Base-by-base conservation (phyloP, 2,797 vertebrate species). In the Notolabrus celidotus region DNA sequence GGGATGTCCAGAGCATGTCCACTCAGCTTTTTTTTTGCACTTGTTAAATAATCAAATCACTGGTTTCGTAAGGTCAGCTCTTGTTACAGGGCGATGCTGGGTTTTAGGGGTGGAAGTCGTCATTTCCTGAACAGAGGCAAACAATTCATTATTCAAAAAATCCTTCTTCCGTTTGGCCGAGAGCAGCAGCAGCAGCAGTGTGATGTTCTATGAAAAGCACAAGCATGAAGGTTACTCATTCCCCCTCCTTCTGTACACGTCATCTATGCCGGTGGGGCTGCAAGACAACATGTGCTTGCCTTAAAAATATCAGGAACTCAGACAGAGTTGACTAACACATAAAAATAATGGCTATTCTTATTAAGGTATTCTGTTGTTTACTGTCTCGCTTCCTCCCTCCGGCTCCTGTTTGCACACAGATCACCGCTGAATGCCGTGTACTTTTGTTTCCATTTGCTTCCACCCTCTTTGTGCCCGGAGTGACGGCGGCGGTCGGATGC, bases 151-250 rank as follows among this genome's bases (percentile, higher is more conserved):
- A 69, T 70, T 63, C 36, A 5, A 47, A 41, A 39, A 36, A 23
- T 29, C 33, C 4, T 3, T 60, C 70, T 46, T 58, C 64, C 7
- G 29, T 86, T 54, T 38, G 67, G 61, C 60, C 74, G 67, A 43
- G 59, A 79, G 79, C 58, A 60, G 43, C 43, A 62, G 43, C 61
- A 46, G 50, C 50, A 46, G 50, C 46, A 43, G 46, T 67, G 56
- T 58, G 74, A 61, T 84, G 67, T 77, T 79, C 65, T 54, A 62
- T 79, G 71, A 74, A 66, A 67, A 75, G 51, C 75, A 66, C 50
- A 72, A 78, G 64, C 77, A 67, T 79, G 72, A 88, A 86, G 78
- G 67, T 75, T 82, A 85, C 67, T 23, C 56, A 77, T 72, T 61
- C 70, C 69, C 49, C 62, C 72, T 61, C 55, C 53, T 63, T 42